Evolutionary conservation across 2,113 vertebrate genomes (phyloP), one percentile per base, ranked within the genome.

Genomic region (Petroica traversi): DNA sequence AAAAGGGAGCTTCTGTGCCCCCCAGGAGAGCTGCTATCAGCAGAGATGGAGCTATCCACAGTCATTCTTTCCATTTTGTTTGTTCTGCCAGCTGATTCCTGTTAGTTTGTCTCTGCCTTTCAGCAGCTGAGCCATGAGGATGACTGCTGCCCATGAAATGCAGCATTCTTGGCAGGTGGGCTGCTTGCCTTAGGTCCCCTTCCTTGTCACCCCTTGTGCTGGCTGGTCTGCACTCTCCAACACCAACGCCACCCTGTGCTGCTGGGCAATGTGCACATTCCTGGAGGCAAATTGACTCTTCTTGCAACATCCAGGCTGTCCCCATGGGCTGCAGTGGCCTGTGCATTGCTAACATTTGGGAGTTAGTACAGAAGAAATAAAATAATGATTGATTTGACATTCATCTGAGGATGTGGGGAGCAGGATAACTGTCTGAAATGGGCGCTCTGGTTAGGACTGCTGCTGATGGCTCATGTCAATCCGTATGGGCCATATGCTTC

Each of bases 401-500:
- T 14, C 9, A 15, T 57, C 28, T 89, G 84, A 87, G 89, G 81
- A 72, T 89, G 77, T 89, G 89, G 87, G 57, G 48, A 87, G 77
- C 62, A 82, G 74, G 77, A 49, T 73, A 41, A 72, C 69, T 85
- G 31, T 61, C 57, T 61, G 62, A 93, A 67, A 87, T 54, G n/a
- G 36, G 77, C 78, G 36, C 66, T 89, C 71, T 82, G 74, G 58
- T 89, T 82, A 92, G 69, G 41, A 14, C 8, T 83, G 94, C 49
- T 92, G 84, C 71, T 0, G 24, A 67, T 68, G 68, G 91, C 80
- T 92, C 48, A 8, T 82, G 93, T 95, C 84, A 96, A 54, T 91
- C 89, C 62, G 22, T 82, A 91, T 64, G 77, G 69, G n/a, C 95
- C 94, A 87, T 68, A 64, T 92, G 95, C 81, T 91, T 94, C 66